These are phyloP conservation scores for Heliconius sara DNA, from an alignment of 2,888 invertebrate species.

Conservation along the genomic window DNA sequence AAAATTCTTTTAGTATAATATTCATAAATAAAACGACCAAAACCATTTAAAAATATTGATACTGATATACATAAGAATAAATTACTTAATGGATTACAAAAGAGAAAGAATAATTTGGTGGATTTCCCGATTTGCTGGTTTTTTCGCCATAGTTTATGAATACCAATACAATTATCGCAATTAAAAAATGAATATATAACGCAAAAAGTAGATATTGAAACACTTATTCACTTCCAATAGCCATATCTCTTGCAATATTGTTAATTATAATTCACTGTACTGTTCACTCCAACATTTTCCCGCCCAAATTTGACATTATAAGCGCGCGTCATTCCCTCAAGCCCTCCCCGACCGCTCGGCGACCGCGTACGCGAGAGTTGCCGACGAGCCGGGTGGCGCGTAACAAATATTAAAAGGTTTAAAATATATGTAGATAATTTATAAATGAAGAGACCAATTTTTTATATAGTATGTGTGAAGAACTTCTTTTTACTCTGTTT, in stretches of 20 bases:
- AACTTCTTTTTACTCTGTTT: too few relatives aligned
- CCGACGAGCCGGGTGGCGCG: too few relatives aligned
- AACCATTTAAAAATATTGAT: neutral
- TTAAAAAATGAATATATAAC: neutral
- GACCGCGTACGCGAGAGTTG: too few relatives aligned
- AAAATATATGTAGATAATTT: too few relatives aligned
- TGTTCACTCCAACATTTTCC: too few relatives aligned
- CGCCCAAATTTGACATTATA: too few relatives aligned
- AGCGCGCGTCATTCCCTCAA: too few relatives aligned
- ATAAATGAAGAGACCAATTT: neutral
- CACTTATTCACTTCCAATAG: too few relatives aligned
- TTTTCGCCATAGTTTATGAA: neutral
- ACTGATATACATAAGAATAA: neutral
- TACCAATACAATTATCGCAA: neutral
- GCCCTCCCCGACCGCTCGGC: too few relatives aligned
- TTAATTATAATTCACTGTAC: too few relatives aligned
- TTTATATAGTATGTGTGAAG: neutral
- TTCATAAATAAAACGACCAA: neutral
- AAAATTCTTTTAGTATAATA: neutral
- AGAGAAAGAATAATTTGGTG: constrained; percentile 24
- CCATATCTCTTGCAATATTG: too few relatives aligned
- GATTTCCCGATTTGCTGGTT: neutral
- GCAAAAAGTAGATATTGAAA: too few relatives aligned
- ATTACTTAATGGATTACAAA: neutral
- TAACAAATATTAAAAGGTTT: neutral